A percentile compares a stretch with the other conserved stretches of the same genome.
phyloP scores from a whole-genome alignment of 1,140 invertebrate species.

The Apis mellifera region Amel_HAv3.1 CM009941.2:13868501-13869000 shows the following conservation, averaged over 20 bases:
- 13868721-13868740: constrained; percentile 30
- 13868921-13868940: neutral
- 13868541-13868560: no score
- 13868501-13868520: no score
- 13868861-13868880: constrained; percentile 3
- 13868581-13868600: no score
- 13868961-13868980: constrained; percentile 59
- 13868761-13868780: constrained; percentile 78
- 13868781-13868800: constrained; percentile 64
- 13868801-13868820: constrained; percentile 66
- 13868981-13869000: constrained; percentile 22
- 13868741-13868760: constrained; percentile 39
- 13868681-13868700: constrained; percentile 74
- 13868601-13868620: no score
- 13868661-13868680: constrained; percentile 70
- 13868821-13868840: constrained; percentile 63
- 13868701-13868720: constrained; percentile 59
- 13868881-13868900: constrained; percentile 9
- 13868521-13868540: neutral
- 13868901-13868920: neutral
- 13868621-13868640: constrained; percentile 1
- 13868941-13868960: constrained; percentile 60
- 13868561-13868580: no score
- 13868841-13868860: constrained; percentile 29
- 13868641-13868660: neutral